A percentile compares a stretch with the other conserved stretches of the same genome.
These are phyloP conservation scores for Synanthedon myopaeformis DNA, from an alignment of 2,888 invertebrate genomes.

Conservation along the genomic window DNA sequence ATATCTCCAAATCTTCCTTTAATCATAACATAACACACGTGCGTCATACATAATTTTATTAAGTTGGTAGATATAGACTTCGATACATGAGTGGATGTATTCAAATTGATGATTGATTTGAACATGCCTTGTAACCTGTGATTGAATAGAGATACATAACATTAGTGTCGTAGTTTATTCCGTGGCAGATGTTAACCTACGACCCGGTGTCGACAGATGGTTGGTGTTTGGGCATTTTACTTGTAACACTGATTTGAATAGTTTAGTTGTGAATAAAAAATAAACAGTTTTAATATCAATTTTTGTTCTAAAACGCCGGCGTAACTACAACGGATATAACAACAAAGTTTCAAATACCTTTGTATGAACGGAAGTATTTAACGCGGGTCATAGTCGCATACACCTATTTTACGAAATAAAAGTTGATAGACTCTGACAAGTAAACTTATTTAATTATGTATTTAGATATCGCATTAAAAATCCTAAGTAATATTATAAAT, in stretches of 20 bases:
- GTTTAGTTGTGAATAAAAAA: neutral
- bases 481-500: too few species aligned
- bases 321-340: too few species aligned
- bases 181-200: conserved; percentile 45
- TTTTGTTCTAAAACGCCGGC: too few species aligned
- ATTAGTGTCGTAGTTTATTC: conserved; percentile 49
- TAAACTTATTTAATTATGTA: too few species aligned
- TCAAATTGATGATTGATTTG: conserved; percentile 69
- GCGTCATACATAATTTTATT: conserved; percentile 14
- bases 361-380: too few species aligned
- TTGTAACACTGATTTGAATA: conserved; percentile 1
- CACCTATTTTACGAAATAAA: too few species aligned
- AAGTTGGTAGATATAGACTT: conserved; percentile 19
- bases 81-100: conserved; percentile 49
- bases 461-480: too few species aligned
- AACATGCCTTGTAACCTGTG: conserved; percentile 46
- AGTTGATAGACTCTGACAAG: too few species aligned
- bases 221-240: conserved; percentile 11
- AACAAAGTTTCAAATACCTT: too few species aligned
- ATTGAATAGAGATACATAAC: conserved; percentile 66
- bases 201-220: conserved; percentile 34
- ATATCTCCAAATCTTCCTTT: conserved; percentile 27
- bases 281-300: neutral
- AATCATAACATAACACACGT: conserved; percentile 21
- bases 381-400: too few species aligned